Percentiles rank a stretch among this genome's conserved stretches.
Conservation (phyloP, 2,888 invertebrate genomes). For the Julus scanicus region DNA sequence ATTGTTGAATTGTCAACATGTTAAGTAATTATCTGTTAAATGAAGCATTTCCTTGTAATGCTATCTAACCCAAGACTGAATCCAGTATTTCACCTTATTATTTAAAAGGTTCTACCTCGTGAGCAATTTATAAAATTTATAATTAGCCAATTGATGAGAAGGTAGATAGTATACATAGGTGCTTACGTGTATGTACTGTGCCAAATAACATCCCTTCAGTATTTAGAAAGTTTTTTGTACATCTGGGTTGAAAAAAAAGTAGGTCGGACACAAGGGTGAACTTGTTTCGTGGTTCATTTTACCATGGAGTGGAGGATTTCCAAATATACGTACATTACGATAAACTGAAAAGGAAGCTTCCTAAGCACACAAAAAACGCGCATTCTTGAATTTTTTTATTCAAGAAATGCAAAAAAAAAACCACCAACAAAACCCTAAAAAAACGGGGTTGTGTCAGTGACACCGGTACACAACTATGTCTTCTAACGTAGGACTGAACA, state of each 20-base stretch:
- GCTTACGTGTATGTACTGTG: background rate
- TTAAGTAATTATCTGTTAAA: background rate
- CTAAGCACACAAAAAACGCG: background rate
- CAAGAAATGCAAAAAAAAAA: no score
- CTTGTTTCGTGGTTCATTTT: background rate
- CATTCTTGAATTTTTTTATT: no score
- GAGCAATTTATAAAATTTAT: no score
- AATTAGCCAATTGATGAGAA: background rate
- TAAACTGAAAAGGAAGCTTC: background rate
- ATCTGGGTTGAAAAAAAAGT: background rate
- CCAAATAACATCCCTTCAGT: background rate
- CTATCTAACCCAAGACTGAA: no score
- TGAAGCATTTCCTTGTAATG: no score
- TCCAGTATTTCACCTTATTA: no score
- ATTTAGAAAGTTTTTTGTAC: background rate
- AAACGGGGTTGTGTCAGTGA: no score
- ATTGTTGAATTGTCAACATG: background rate
- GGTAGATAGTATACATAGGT: background rate
- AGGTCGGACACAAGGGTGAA: slow-evolving; percentile 7
- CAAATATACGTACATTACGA: slow-evolving; percentile 4
- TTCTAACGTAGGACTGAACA: no score
- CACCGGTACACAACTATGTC: no score
- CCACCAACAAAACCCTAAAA: no score
- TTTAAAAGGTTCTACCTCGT: no score
- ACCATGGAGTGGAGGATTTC: background rate